A percentile compares a stretch with the other conserved stretches of the same genome.
phyloP scores from a whole-genome alignment of 2,797 vertebrate genomes.

The Pristis pectinata region DNA sequence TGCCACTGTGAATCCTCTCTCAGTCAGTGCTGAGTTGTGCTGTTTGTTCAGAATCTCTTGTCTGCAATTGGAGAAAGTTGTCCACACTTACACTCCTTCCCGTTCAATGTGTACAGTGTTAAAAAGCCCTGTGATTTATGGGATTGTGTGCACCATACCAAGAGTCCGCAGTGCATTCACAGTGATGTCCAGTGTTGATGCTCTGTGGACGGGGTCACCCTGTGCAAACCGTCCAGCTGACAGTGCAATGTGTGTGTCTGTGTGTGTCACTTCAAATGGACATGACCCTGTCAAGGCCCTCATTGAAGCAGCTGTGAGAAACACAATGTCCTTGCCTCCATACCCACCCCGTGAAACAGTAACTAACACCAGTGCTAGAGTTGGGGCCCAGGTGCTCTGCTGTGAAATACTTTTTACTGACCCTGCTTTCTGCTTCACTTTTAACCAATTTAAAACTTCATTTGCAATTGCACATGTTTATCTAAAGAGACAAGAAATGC shows the following conservation, averaged over 20 bases:
- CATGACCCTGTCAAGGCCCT: background rate
- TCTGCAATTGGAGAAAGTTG: background rate
- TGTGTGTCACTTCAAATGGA: background rate
- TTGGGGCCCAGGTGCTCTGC: background rate
- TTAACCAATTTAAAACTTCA: conserved; percentile 11
- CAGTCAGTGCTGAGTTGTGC: background rate
- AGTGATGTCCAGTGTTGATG: background rate
- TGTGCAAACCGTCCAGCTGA: background rate
- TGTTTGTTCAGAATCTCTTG: background rate
- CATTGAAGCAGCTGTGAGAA: background rate
- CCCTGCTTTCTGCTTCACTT: conserved; percentile 21
- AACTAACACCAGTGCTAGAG: background rate
- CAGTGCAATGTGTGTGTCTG: background rate
- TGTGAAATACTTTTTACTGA: conserved; percentile 16
- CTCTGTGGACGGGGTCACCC: no score
- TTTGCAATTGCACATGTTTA: conserved; percentile 19
- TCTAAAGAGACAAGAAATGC: conserved; percentile 16
- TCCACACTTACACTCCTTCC: background rate
- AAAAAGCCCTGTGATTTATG: background rate
- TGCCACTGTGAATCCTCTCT: background rate
- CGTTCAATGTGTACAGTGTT: background rate
- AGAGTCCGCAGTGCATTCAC: no score
- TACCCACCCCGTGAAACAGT: no score
- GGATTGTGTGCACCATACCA: no score
- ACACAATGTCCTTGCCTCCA: background rate